Base-by-base conservation (phyloP, 1,140 invertebrate species). In the Meteorus sp. region DNA sequence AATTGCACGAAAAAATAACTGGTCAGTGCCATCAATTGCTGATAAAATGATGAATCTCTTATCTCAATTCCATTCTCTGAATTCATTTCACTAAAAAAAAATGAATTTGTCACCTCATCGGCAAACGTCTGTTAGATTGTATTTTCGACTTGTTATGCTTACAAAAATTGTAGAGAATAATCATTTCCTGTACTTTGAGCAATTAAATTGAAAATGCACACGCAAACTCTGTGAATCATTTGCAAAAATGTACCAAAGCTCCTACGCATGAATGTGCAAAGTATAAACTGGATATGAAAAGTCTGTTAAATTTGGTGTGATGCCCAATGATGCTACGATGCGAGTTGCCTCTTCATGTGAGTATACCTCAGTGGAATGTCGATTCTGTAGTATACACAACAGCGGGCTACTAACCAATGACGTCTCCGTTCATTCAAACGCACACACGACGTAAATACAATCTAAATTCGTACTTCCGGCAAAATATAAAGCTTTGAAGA, bases 391-490 rank as follows among this genome's bases (percentile, higher is more conserved):
- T n/a, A n/a, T n/a, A n/a, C n/a, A 66, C 59, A 62, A 57, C 60
- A 53, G 60, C 65, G 62, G n/a, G n/a, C n/a, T 61, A 47, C 27
- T 48, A 35, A 33, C 19, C 54, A 60, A 59, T 71, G 69, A 71
- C 69, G 69, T 69, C 61, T 58, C n/a, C 54, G 55, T 69, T 71
- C 69, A 71, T 71, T 71, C 65, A 69, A 61, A 62, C 60, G 56
- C 59, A 65, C n/a, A n/a, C 62, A 65, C 61, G 64, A 65, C 65
- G 60, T 45, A 63, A 66, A 61, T 62, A 66, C 63, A 60, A 61
- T 66, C 65, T 71, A 71, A 71, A 68, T 71, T 45, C 45, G 66
- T 58, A 71, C 62, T 71, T 71, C 67, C 69, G 67, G 56, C 64
- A 53, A 66, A 63, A 68, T 60, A 55, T 35, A 39, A 22, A 37